Evolutionary conservation across 1,140 invertebrate species (phyloP).

Genomic region (Holcopasites calliopsidis): DNA sequence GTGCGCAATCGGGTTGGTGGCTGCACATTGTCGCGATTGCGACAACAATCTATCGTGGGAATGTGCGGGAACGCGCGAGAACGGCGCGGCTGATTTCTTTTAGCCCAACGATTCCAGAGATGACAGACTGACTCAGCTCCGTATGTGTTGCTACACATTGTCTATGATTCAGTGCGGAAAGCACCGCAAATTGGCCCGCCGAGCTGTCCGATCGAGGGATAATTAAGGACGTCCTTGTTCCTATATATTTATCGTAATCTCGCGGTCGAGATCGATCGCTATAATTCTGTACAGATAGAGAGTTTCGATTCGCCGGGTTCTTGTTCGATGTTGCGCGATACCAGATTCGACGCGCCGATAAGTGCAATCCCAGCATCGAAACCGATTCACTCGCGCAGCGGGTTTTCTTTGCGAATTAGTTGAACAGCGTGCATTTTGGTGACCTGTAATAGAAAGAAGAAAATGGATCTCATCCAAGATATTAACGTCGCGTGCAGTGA

Average conservation of each 20-base stretch:
- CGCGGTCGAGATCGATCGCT: conserved; percentile 6
- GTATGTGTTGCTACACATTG: conserved; percentile 48
- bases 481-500: not conserved
- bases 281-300: not conserved
- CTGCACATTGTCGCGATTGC: conserved; percentile 62
- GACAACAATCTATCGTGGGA: conserved; percentile 73
- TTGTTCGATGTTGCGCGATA: conserved; percentile 16
- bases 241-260: conserved; percentile 19
- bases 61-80: conserved; percentile 47
- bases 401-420: not conserved
- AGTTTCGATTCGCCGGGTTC: not conserved
- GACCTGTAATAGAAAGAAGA: no score
- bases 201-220: conserved; percentile 11
- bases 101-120: conserved; percentile 45
- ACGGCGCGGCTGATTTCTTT: conserved; percentile 33
- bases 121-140: conserved; percentile 65
- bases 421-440: not conserved
- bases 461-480: no score
- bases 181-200: conserved; percentile 35
- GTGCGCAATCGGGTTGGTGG: conserved; percentile 17
- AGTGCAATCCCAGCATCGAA: not conserved
- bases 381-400: not conserved
- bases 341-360: conserved; percentile 27
- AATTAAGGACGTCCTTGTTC: conserved; percentile 38
- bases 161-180: conserved; percentile 58